Evolutionary conservation across 2,888 invertebrate genomes (phyloP).

Genomic region (Eilema depressum): DNA sequence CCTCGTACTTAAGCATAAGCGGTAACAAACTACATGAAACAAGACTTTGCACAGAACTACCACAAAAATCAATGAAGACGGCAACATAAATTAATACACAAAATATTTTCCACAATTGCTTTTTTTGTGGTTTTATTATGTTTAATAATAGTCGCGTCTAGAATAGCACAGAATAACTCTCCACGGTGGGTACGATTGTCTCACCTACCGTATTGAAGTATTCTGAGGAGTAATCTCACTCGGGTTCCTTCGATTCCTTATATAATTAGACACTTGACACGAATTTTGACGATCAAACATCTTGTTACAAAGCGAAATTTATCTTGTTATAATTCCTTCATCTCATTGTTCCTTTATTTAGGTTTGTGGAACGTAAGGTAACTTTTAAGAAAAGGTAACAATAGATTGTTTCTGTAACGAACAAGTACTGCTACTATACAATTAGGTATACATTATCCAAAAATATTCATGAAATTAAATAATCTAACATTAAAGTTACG

Average conservation of each 20-base stretch:
- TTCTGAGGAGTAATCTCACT: background rate
- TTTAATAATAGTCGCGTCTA: background rate
- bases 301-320: background rate
- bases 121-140: no score
- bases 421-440: no score
- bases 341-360: background rate
- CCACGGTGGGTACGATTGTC: background rate
- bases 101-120: no score
- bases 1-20: no score
- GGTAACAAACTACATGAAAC: no score
- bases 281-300: background rate
- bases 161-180: background rate
- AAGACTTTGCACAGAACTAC: no score
- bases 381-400: background rate
- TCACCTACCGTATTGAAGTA: background rate
- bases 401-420: no score
- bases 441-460: no score
- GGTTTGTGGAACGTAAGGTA: background rate
- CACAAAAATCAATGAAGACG: no score
- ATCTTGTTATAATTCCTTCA: background rate
- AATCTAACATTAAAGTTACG: no score
- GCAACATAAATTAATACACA: no score
- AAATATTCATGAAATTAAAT: no score
- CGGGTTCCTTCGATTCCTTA: background rate
- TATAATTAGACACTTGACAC: background rate